phyloP scores from a whole-genome alignment of 2,797 vertebrate genomes.

The Rhinella marina region DNA sequence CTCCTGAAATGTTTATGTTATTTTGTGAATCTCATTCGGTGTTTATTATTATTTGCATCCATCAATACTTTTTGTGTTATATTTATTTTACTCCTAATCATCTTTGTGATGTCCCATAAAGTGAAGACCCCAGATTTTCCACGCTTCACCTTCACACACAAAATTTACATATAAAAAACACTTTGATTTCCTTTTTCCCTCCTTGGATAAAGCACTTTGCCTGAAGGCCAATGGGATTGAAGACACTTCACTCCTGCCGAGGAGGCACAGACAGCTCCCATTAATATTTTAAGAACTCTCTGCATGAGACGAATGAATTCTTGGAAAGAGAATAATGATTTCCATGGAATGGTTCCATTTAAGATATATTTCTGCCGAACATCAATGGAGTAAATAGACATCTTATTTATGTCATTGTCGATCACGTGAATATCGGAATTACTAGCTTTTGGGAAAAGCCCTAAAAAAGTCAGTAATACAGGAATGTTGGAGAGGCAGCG shows the following conservation, averaged over 20 bases:
- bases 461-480: not conserved
- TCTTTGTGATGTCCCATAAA: not conserved
- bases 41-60: conserved; percentile 14
- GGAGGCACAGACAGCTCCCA: conserved; percentile 36
- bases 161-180: conserved; percentile 42
- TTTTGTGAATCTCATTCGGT: not conserved
- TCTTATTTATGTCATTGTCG: not conserved
- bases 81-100: not conserved
- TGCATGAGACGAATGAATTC: conserved; percentile 52
- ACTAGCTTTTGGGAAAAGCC: not conserved
- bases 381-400: not conserved
- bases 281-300: conserved; percentile 56
- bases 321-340: conserved; percentile 37
- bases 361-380: not conserved
- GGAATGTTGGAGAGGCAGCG: not conserved
- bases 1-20: not conserved
- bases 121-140: not conserved
- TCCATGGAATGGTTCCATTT: conserved; percentile 7
- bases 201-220: conserved; percentile 28
- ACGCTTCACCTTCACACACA: not conserved
- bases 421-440: not conserved
- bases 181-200: conserved; percentile 28
- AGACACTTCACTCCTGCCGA: conserved; percentile 21
- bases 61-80: not conserved
- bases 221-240: conserved; percentile 36